A percentile compares a stretch with the other conserved stretches of the same genome.
These are phyloP conservation scores for Athetis lepigone DNA, from an alignment of 2,888 invertebrate species.

Conservation along the genomic window DNA sequence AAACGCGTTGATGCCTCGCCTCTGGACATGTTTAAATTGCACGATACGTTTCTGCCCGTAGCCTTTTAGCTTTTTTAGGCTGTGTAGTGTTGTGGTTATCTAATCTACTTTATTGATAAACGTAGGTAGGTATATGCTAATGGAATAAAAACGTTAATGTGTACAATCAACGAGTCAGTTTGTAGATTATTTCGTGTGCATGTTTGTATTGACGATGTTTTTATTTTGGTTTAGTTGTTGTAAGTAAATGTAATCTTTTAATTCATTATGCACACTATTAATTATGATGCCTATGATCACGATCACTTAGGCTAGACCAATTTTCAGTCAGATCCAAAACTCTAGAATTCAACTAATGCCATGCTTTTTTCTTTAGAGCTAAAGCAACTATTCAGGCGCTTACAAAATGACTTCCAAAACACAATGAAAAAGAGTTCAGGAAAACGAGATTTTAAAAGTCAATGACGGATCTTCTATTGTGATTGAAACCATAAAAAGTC, in stretches of 20 bases:
- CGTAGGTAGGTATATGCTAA: conserved; percentile 45
- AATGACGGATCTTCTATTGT: conserved; percentile 32
- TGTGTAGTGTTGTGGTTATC: conserved; percentile 46
- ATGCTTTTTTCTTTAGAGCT: not conserved
- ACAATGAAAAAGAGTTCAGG: conserved; percentile 39
- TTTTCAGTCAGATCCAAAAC: not conserved
- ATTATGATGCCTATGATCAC: not conserved
- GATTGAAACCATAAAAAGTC: conserved; percentile 39
- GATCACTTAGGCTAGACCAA: not conserved
- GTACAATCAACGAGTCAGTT: conserved; percentile 38
- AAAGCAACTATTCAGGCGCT: conserved; percentile 16
- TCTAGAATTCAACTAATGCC: not conserved
- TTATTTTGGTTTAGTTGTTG: too few species aligned
- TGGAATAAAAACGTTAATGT: conserved; percentile 52
- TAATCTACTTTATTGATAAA: conserved; percentile 55
- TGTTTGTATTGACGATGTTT: conserved; percentile 37
- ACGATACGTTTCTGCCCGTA: conserved; percentile 42
- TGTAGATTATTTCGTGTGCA: conserved; percentile 40
- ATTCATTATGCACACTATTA: not conserved
- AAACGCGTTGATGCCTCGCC: conserved; percentile 45
- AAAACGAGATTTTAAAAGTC: conserved; percentile 45
- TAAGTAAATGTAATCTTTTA: too few species aligned
- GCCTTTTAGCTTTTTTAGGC: conserved; percentile 50
- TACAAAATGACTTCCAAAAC: conserved; percentile 21
- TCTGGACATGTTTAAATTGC: conserved; percentile 56